phyloP scores from a whole-genome alignment of 2,797 vertebrate species.

The Acrossocheilus wenchowensis region DNA sequence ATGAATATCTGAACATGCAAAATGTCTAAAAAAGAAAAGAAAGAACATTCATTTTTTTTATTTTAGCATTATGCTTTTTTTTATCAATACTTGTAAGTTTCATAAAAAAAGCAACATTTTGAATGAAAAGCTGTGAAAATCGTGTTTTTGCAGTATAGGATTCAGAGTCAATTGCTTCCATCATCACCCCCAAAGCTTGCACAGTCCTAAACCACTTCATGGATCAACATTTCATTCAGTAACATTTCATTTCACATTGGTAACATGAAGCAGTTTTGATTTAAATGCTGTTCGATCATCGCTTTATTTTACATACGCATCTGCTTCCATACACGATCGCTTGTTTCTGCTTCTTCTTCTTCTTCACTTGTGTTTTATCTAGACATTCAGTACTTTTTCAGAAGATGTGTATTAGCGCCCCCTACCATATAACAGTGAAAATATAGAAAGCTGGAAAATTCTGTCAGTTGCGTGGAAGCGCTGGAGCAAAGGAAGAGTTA shows the following conservation, averaged over 20 bases:
- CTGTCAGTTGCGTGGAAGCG: background rate
- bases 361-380: background rate
- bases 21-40: background rate
- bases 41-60: too few species aligned
- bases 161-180: too few species aligned
- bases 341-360: background rate
- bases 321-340: background rate
- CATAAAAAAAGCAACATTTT: too few species aligned
- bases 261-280: background rate
- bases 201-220: background rate
- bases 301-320: background rate
- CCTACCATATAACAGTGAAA: background rate
- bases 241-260: background rate
- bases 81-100: background rate
- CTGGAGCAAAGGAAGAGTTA: background rate
- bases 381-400: background rate
- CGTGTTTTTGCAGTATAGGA: too few species aligned
- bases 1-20: background rate
- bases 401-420: background rate
- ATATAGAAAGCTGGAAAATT: background rate
- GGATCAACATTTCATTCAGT: background rate
- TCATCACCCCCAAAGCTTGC: background rate
- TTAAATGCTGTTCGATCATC: background rate
- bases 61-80: background rate
- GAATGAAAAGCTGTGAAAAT: too few species aligned